Percentiles rank a stretch among this genome's conserved stretches.
phyloP scores from a whole-genome alignment of 1,140 invertebrate species.

The Telenomus remus region DNA sequence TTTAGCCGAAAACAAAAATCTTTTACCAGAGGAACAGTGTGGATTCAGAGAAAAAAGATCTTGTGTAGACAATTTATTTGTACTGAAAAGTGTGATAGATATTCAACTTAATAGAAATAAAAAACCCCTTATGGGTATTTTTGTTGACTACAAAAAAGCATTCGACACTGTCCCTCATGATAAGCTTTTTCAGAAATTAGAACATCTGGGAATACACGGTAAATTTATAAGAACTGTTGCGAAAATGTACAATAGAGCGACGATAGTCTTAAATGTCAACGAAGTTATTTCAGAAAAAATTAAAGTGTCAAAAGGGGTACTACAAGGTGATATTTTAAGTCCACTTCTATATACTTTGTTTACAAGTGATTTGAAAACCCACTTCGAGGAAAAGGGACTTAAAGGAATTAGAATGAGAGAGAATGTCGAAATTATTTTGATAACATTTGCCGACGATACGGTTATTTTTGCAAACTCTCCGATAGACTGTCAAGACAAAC shows the following conservation, averaged over 20 bases:
- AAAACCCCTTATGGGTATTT: not conserved
- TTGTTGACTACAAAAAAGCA: slow-evolving; percentile 1
- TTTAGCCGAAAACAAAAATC: not conserved
- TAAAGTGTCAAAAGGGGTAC: too few relatives aligned
- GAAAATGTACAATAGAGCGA: not conserved
- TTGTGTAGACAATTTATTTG: not conserved
- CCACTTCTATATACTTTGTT: too few relatives aligned
- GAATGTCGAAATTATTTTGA: too few relatives aligned
- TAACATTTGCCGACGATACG: too few relatives aligned
- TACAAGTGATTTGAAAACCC: too few relatives aligned
- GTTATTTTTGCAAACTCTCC: too few relatives aligned
- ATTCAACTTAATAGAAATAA: not conserved
- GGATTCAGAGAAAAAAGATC: slow-evolving; percentile 1
- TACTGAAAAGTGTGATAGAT: not conserved
- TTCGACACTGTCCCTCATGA: not conserved
- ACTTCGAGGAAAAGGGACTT: too few relatives aligned
- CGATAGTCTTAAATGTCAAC: too few relatives aligned
- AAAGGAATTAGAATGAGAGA: too few relatives aligned
- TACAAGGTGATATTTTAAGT: too few relatives aligned
- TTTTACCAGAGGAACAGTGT: slow-evolving; percentile 1
- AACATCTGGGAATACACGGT: not conserved
- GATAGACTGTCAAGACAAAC: too few relatives aligned
- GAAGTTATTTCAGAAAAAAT: too few relatives aligned
- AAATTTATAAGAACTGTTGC: not conserved
- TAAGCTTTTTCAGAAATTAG: slow-evolving; percentile 4